A percentile compares a stretch with the other conserved stretches of the same genome.
Evolutionary conservation across 1,140 invertebrate species (phyloP).

Genomic region (Trachymyrmex septentrionalis): DNA sequence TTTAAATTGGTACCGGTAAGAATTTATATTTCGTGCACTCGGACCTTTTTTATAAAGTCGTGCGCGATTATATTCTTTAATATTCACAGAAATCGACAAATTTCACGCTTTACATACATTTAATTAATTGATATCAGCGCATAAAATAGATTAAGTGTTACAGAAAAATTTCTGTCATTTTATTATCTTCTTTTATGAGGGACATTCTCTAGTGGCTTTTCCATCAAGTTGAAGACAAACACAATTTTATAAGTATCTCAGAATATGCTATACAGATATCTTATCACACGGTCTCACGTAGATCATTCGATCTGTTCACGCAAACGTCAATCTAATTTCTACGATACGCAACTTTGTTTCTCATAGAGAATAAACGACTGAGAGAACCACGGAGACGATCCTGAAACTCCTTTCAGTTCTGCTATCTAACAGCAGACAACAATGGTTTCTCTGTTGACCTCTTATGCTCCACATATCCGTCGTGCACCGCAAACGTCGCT

Average conservation of each 20-base stretch:
- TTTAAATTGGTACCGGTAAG: not conserved
- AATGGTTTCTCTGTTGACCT: slow-evolving; percentile 80
- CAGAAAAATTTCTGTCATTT: not conserved
- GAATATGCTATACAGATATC: not conserved
- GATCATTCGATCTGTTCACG: not conserved
- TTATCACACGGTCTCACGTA: not conserved
- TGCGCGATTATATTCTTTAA: not conserved
- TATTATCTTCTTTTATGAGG: not conserved
- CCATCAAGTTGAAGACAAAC: not conserved
- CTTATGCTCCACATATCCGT: slow-evolving; percentile 76
- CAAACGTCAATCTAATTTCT: slow-evolving; percentile 46
- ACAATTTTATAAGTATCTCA: slow-evolving; percentile 5
- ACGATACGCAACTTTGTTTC: slow-evolving; percentile 19
- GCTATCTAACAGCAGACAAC: slow-evolving; percentile 75
- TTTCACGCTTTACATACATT: not conserved
- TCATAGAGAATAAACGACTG: slow-evolving; percentile 37
- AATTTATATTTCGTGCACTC: not conserved
- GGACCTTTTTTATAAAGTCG: not conserved
- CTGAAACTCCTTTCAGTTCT: slow-evolving; percentile 67
- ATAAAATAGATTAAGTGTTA: not conserved
- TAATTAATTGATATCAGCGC: not conserved
- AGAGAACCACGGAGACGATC: slow-evolving; percentile 56
- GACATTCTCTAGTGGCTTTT: not conserved
- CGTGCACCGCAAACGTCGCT: slow-evolving; percentile 63
- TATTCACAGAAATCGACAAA: not conserved